Evolutionary conservation across 2,797 vertebrate species (phyloP).

Genomic region (Hirundo rustica): DNA sequence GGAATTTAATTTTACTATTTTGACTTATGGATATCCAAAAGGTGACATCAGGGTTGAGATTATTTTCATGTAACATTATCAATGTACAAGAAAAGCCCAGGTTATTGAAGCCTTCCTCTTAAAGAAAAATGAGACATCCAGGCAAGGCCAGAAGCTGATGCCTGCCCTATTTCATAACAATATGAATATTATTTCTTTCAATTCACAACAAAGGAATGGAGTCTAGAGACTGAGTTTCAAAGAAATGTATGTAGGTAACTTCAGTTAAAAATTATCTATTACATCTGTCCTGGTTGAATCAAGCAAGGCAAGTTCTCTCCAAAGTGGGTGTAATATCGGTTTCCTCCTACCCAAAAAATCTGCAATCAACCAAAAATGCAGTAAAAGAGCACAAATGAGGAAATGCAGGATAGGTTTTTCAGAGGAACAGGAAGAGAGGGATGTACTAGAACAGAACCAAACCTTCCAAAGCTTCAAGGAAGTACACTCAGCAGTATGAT

Average conservation of each 20-base stretch:
- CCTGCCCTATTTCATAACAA: neutral
- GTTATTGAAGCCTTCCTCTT: neutral
- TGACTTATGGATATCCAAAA: neutral
- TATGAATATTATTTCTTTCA: neutral
- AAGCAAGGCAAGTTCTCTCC: neutral
- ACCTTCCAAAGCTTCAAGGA: neutral
- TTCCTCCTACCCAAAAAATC: neutral
- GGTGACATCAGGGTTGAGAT: neutral
- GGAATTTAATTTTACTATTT: constrained; percentile 12
- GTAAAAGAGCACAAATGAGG: neutral
- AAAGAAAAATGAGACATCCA: neutral
- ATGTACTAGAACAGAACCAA: neutral
- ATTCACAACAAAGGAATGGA: neutral
- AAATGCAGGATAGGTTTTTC: neutral
- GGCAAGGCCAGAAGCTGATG: neutral
- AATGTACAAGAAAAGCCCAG: neutral
- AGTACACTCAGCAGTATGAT: neutral
- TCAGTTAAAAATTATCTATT: neutral
- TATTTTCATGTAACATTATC: neutral
- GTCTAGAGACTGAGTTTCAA: neutral
- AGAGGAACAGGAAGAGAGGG: neutral
- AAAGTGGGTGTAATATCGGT: neutral
- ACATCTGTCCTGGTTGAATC: neutral
- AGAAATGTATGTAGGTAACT: neutral
- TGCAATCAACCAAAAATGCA: neutral